Percentiles rank a stretch among this genome's conserved stretches.
These are phyloP conservation scores for Ptyas mucosa DNA, from an alignment of 2,113 vertebrate species.

Conservation along the genomic window DNA sequence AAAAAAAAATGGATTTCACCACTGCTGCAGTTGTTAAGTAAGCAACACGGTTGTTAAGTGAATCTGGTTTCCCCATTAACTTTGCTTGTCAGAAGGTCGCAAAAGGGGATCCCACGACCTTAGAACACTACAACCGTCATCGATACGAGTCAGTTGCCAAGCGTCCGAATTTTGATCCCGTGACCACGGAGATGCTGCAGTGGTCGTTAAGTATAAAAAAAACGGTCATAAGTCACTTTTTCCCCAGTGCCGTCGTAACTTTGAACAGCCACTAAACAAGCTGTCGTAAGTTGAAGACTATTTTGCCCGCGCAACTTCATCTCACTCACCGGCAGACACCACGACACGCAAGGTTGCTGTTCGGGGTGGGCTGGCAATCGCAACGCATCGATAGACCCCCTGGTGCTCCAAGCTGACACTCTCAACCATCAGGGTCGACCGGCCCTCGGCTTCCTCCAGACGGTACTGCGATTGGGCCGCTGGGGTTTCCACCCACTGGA, in stretches of 20 bases:
- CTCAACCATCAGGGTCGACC: slow-evolving; percentile 39
- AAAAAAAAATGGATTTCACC: too few relatives aligned
- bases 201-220: not conserved
- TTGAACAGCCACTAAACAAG: not conserved
- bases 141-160: not conserved
- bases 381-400: slow-evolving; percentile 58
- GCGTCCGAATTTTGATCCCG: not conserved
- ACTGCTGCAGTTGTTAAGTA: not conserved
- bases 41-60: not conserved
- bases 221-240: not conserved
- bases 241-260: too few relatives aligned
- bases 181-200: too few relatives aligned
- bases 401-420: not conserved
- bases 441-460: not conserved
- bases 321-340: slow-evolving; percentile 24
- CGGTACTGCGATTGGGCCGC: slow-evolving; percentile 39
- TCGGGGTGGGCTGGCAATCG: not conserved
- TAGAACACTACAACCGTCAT: not conserved
- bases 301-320: not conserved
- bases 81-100: not conserved
- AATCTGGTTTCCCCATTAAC: not conserved
- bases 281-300: not conserved
- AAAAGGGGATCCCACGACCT: not conserved
- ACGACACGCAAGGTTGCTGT: slow-evolving; percentile 24
- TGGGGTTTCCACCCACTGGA: slow-evolving; percentile 58